Evolutionary conservation across 2,113 vertebrate species (phyloP), one percentile per base, ranked within the genome.

Genomic region (Acrocephalus arundinaceus): DNA sequence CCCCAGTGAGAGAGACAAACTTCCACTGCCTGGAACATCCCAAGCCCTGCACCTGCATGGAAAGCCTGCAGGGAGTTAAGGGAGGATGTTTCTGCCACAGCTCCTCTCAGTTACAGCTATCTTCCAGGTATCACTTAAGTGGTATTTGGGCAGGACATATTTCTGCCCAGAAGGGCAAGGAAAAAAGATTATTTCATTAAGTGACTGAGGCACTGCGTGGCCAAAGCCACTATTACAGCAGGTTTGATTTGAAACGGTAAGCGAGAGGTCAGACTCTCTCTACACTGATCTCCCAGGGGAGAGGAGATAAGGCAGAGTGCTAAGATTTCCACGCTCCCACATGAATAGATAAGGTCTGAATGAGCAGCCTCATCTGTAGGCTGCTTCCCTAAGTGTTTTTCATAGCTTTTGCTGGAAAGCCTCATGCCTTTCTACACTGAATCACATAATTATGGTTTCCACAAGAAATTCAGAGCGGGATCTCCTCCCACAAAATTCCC

Each of bases 301-400:
- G 80, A 90, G 70, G 73, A 96, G 96, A 96, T 96, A 97, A 96
- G 92, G 84, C 51, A 58, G 37, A 85, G 75, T 41, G 71, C 86
- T 72, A 81, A 92, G 96, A 95, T 96, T 96, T 96, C 73, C 89
- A 78, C 0, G 2, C 72, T 95, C 76, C 76, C 90, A 78, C 66
- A 52, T 41, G 86, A 89, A 78, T n/a, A 92, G 90, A 94, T 96
- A 96, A 96, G 85, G 89, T 87, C 96, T 93, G 88, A 95, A 95
- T 89, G 90, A 96, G 73, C 86, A 89, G 72, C 41, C 73, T 94
- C 90, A 54, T 85, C 73, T 11, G 6, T 6, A 95, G 90, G 80
- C 86, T 93, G 90, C 88, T 89, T 93, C 70, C 55, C 83, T 79
- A 76, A 87, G 83, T 8, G 0, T 90, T 95, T 96, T 83, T 88